phyloP scores from a whole-genome alignment of 2,888 invertebrate genomes.

The Octodonta nipae region DNA sequence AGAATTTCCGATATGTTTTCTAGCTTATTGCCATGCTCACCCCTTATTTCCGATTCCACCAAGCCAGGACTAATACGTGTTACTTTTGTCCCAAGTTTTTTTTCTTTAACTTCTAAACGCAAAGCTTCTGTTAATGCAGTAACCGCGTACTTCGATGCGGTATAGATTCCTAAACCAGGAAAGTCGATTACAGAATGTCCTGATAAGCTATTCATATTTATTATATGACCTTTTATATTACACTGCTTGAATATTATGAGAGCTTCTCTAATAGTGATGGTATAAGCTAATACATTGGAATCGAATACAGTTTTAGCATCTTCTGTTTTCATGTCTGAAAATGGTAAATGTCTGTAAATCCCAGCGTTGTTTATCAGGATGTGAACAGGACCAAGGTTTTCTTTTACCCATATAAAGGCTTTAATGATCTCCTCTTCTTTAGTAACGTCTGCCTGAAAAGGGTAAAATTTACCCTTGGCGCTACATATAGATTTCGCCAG shows the following conservation, averaged over 20 bases:
- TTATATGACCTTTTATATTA: constrained; percentile 23
- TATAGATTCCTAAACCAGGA: constrained; percentile 17
- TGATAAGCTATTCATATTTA: constrained; percentile 24
- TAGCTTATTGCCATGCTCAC: too few species aligned
- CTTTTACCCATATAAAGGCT: constrained; percentile 26
- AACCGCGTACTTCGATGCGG: constrained; percentile 19
- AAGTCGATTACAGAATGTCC: constrained; percentile 20
- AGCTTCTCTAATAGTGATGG: constrained; percentile 22
- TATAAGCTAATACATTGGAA: constrained; percentile 15
- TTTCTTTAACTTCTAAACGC: too few species aligned
- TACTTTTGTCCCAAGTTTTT: too few species aligned
- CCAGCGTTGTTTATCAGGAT: constrained; percentile 34
- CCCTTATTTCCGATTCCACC: too few species aligned
- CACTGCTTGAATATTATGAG: constrained; percentile 20
- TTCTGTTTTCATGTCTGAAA: constrained; percentile 19
- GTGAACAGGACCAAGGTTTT: constrained; percentile 28
- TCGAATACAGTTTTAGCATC: constrained; percentile 16
- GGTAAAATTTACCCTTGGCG: constrained; percentile 24
- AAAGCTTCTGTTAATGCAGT: constrained; percentile 18
- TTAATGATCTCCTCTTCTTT: constrained; percentile 26
- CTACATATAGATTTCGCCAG: constrained; percentile 11
- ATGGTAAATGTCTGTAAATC: constrained; percentile 10
- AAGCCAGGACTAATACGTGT: too few species aligned
- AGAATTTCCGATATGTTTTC: too few species aligned
- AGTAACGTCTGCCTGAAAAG: constrained; percentile 27